Conservation (phyloP, 1,140 invertebrate genomes). For the Lucilia sericata region DNA sequence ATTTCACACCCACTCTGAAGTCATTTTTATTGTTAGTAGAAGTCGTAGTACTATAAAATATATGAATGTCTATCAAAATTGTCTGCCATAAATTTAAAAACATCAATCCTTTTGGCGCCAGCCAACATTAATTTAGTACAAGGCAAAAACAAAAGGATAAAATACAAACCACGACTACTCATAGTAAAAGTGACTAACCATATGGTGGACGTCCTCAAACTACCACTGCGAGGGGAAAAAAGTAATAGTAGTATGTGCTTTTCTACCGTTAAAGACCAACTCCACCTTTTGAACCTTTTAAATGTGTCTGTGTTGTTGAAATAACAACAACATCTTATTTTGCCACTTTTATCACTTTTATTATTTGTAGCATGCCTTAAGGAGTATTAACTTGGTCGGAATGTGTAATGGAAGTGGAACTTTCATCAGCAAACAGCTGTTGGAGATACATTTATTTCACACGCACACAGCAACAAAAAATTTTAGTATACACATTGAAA, state of each 20-base stretch:
- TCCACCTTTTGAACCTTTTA: background rate
- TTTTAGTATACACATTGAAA: background rate
- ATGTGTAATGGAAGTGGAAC: background rate
- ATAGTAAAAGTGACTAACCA: background rate
- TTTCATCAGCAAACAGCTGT: background rate
- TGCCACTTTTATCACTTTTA: slow-evolving; percentile 7
- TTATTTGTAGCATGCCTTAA: background rate
- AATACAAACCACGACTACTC: background rate
- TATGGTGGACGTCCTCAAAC: background rate
- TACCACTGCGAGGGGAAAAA: background rate
- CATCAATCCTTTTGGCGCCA: slow-evolving; percentile 21
- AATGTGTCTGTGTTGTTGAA: background rate
- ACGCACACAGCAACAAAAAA: background rate
- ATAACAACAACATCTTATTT: background rate
- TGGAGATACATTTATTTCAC: background rate
- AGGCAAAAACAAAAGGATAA: background rate
- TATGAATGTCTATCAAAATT: slow-evolving; percentile 16
- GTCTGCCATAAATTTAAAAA: slow-evolving; percentile 23
- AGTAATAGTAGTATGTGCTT: background rate
- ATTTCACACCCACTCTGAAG: background rate
- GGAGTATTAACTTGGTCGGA: background rate
- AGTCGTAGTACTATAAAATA: background rate
- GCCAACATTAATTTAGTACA: background rate
- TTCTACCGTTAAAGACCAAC: background rate
- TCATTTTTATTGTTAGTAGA: no score